These are phyloP conservation scores for Ligdia adustata DNA, from an alignment of 2,888 invertebrate genomes.

Conservation along the genomic window DNA sequence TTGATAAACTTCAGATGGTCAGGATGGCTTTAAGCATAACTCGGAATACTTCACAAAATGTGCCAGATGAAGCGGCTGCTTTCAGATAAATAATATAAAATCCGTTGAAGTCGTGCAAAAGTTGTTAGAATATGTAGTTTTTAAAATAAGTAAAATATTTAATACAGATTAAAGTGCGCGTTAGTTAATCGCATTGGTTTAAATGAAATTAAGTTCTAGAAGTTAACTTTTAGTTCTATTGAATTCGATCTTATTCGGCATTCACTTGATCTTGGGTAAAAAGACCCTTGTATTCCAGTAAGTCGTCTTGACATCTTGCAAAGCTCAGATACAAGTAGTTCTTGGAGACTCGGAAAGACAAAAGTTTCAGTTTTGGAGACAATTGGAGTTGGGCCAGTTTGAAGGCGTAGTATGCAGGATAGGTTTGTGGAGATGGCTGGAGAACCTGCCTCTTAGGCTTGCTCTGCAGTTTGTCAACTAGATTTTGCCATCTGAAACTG, in stretches of 20 bases:
- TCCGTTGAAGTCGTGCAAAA: too few relatives aligned
- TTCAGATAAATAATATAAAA: too few relatives aligned
- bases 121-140: too few relatives aligned
- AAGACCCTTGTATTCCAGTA: slow-evolving; percentile 60
- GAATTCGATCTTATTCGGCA: neutral
- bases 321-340: slow-evolving; percentile 66
- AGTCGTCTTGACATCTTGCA: slow-evolving; percentile 57
- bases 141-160: too few relatives aligned
- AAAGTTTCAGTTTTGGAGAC: slow-evolving; percentile 53
- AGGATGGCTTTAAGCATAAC: slow-evolving; percentile 6
- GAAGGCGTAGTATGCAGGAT: slow-evolving; percentile 42
- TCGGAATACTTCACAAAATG: neutral
- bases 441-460: slow-evolving; percentile 13
- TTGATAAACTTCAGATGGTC: slow-evolving; percentile 20
- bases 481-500: slow-evolving; percentile 41
- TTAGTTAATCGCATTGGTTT: too few relatives aligned
- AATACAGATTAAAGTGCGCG: too few relatives aligned
- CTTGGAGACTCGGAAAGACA: slow-evolving; percentile 67
- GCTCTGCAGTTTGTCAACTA: slow-evolving; percentile 36
- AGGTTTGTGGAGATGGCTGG: slow-evolving; percentile 5
- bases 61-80: too few relatives aligned
- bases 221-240: too few relatives aligned
- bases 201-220: too few relatives aligned
- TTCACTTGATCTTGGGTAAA: slow-evolving; percentile 42
- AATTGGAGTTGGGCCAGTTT: slow-evolving; percentile 59